Base-by-base conservation (phyloP, 2,113 vertebrate species). In the Hoplias malabaricus region DNA sequence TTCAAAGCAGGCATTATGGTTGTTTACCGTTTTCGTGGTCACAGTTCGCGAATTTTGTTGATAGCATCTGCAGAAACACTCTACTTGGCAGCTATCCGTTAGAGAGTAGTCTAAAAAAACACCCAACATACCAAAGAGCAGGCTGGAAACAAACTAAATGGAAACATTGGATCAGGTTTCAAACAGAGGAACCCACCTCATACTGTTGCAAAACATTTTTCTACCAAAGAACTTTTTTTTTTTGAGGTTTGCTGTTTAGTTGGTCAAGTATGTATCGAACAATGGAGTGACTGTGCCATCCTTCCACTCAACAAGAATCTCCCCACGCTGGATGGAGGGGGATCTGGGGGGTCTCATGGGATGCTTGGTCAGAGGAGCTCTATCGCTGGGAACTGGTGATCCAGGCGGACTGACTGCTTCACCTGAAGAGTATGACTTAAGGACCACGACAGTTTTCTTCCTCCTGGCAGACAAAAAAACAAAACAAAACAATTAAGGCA, bases 221-320 rank as follows among this genome's bases (percentile, higher is more conserved):
- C 8, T 21, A 46, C 13, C 29, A 61, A 4, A 3, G 13, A 59
- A 9, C 27, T 14, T n/a, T n/a, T n/a, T n/a, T n/a, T n/a, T n/a
- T n/a, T 48, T 1, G 0, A 27, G 23, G 21, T 19, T 9, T 16
- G 9, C 36, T 1, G 14, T 36, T 84, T 80, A 84, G 57, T 78
- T 63, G 16, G 79, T 73, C 61, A 83, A 31, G 67, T 83, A 92
- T 46, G 83, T 90, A 62, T 94, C 93, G 33, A 95, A 96, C 46
- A 96, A 90, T 3, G 93, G 94, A 0, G 94, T 95, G 59, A 95
- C 81, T 0, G 90, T 94, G 21, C 94, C 93, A 0, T 95, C 93
- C 78, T 96, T 96, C 94, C 92, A 96, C 80, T 95, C 92, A 0
- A 96, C 93, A 53, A 95, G 87, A 83, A 95, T 95, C 84, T 96